Evolutionary conservation across 2,888 invertebrate genomes (phyloP).

Genomic region (Orthonychiurus folsomi): DNA sequence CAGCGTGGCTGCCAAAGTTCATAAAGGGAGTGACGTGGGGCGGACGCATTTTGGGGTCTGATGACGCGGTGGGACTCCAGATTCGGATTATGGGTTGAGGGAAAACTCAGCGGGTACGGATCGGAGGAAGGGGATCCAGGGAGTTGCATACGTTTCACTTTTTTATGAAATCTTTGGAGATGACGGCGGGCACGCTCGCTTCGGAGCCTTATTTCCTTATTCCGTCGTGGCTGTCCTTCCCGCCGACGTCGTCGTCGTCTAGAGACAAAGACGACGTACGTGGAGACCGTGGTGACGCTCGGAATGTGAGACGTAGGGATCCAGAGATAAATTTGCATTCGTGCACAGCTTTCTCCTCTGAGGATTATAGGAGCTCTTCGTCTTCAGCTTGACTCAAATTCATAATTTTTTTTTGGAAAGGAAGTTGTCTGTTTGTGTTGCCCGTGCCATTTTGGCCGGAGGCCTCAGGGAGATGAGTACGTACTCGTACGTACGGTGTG

Average conservation of each 20-base stretch:
- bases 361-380: constrained; percentile 20
- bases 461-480: too few relatives aligned
- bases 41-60: too few relatives aligned
- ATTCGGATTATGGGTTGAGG: background rate
- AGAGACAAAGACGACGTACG: background rate
- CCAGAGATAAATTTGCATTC: constrained; percentile 20
- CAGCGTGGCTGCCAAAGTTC: too few relatives aligned
- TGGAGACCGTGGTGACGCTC: background rate
- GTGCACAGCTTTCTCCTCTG: constrained; percentile 25
- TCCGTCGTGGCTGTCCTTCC: background rate
- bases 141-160: background rate
- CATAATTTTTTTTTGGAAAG: constrained; percentile 22
- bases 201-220: too few relatives aligned
- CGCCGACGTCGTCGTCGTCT: background rate
- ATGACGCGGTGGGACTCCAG: too few relatives aligned
- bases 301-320: constrained; percentile 17
- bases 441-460: too few relatives aligned
- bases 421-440: too few relatives aligned
- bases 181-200: too few relatives aligned
- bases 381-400: constrained; percentile 17
- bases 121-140: background rate
- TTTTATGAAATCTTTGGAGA: background rate
- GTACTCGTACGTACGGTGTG: too few relatives aligned
- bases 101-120: too few relatives aligned
- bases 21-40: too few relatives aligned